Percentiles rank a stretch among this genome's conserved stretches.
These are phyloP conservation scores for Petaurus breviceps DNA, from an alignment of 2,113 vertebrate species.

Conservation along the genomic window DNA sequence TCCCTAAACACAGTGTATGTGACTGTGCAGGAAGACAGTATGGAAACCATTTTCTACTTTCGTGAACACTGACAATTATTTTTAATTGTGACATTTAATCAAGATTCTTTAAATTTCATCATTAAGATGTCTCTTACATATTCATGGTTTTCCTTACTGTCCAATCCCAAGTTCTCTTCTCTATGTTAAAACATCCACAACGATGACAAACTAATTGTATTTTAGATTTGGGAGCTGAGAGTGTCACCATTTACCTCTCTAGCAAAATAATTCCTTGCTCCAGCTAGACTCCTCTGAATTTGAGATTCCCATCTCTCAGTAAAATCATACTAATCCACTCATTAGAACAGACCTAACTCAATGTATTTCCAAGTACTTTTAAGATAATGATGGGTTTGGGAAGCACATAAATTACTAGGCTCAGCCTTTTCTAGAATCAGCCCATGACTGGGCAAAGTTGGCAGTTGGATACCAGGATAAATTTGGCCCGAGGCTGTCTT, in stretches of 20 bases:
- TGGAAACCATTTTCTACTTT: slow-evolving; percentile 20
- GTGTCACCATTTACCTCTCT: neutral
- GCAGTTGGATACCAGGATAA: neutral
- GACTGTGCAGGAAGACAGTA: neutral
- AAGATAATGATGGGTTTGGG: slow-evolving; percentile 12
- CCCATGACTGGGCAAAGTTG: slow-evolving; percentile 28
- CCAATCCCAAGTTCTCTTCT: neutral
- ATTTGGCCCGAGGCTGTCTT: neutral
- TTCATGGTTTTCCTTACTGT: neutral
- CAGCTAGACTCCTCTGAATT: slow-evolving; percentile 21
- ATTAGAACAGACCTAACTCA: slow-evolving; percentile 19
- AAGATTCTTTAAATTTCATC: neutral
- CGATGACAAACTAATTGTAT: neutral
- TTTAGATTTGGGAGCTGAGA: slow-evolving; percentile 12
- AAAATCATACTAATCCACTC: neutral
- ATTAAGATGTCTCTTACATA: neutral
- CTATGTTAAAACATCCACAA: neutral
- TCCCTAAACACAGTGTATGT: neutral
- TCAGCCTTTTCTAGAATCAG: slow-evolving; percentile 39
- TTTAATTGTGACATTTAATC: slow-evolving; percentile 2
- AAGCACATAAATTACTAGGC: slow-evolving; percentile 14
- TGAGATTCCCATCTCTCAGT: neutral
- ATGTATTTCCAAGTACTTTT: slow-evolving; percentile 14
- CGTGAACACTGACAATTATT: neutral
- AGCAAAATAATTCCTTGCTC: neutral